Percentiles rank a stretch among this genome's conserved stretches.
phyloP scores from a whole-genome alignment of 2,113 vertebrate species.

The Tympanuchus pallidicinctus region DNA sequence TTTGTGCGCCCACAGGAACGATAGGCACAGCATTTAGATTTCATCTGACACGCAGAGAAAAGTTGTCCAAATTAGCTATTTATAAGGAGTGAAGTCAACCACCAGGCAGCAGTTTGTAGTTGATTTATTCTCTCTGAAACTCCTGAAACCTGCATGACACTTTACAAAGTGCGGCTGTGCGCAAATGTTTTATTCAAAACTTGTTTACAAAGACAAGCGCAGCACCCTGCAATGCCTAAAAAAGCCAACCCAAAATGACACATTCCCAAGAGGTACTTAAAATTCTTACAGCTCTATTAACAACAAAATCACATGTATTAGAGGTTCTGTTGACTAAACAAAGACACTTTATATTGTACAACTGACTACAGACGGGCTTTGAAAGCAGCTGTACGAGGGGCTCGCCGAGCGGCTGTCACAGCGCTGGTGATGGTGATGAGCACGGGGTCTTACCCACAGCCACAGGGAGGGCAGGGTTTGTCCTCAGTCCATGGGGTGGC shows the following conservation, averaged over 20 bases:
- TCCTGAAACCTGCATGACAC: conserved; percentile 70
- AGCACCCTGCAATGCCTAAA: conserved; percentile 60
- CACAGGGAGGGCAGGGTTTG: not conserved
- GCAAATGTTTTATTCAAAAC: conserved; percentile 42
- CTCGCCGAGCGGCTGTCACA: not conserved
- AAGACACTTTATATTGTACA: conserved; percentile 67
- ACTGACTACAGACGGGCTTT: conserved; percentile 25
- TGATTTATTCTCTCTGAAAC: conserved; percentile 75
- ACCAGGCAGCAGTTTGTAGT: conserved; percentile 44
- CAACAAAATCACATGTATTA: conserved; percentile 60
- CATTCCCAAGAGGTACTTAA: conserved; percentile 69
- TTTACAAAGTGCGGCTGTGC: conserved; percentile 37
- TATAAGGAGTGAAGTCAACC: conserved; percentile 60
- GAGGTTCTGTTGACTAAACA: conserved; percentile 69
- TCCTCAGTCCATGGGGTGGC: not conserved
- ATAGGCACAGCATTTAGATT: conserved; percentile 26
- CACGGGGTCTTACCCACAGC: not conserved
- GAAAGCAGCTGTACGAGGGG: not conserved
- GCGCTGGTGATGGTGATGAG: not conserved
- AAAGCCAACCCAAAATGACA: conserved; percentile 72
- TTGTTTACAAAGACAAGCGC: conserved; percentile 30
- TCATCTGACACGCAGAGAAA: not conserved
- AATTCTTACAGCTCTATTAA: conserved; percentile 69
- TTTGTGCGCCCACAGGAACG: not conserved
- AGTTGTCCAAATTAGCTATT: conserved; percentile 57